Evolutionary conservation across 2,797 vertebrate species (phyloP), one percentile per base, ranked within the genome.

Genomic region (Malurus splendens): DNA sequence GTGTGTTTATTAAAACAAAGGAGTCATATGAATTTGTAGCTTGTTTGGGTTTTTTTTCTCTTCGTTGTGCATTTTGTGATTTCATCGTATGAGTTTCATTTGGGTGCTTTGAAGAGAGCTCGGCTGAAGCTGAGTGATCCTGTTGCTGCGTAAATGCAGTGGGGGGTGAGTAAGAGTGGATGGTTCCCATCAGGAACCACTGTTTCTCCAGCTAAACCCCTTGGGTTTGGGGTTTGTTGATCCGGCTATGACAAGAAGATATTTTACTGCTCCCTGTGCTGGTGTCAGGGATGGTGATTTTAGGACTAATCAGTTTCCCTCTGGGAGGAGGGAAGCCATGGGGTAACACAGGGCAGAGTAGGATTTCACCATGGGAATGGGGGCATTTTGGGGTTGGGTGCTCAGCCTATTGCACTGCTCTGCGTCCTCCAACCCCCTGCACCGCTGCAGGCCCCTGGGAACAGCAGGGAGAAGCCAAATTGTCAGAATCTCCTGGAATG

Each of bases 1-100:
- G 36, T 5, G 36, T 45, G 1, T 4, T 12, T 5, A 0, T 0
- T 20, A 38, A 50, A 74, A 36, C 0, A 2, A 38, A 28, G 2
- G 9, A 10, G 16, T 25, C 24, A 1, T 0, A 10, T 1, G 8
- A 18, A 47, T 48, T 67, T 9, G 9, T 18, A 12, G 8, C 7
- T 15, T 12, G 12, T 25, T 52, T 6, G 6, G 10, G 8, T 3
- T n/a, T 17, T 41, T 10, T 9, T 2, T 14, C 1, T 3, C 2
- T 51, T 20, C 1, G 0, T 12, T 61, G 15, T 19, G 27, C 0
- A 0, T n/a, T 71, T 33, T 55, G n/a, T 2, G 6, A 25, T 39
- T 18, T 32, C 51, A 55, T 30, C 3, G 1, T 16, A 14, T 1
- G 5, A 10, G 25, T 28, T 54, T 45, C 5, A 12, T 32, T 18